Evolutionary conservation across 2,113 vertebrate genomes (phyloP).

Genomic region (Asarcornis scutulata): DNA sequence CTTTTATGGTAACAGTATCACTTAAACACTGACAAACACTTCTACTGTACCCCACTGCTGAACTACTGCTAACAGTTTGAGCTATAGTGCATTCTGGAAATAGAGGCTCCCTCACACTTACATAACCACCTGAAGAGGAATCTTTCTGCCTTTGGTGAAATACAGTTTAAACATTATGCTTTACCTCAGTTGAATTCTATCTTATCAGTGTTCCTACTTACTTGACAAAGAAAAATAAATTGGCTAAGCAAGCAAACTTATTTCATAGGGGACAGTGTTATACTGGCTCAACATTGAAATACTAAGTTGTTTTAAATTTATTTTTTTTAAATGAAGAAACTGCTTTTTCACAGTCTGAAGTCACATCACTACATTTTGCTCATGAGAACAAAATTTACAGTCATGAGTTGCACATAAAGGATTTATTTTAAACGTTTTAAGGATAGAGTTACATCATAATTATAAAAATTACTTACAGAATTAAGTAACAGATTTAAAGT

Average conservation of each 20-base stretch:
- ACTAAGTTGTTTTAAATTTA: neutral
- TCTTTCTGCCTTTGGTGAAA: neutral
- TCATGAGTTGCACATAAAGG: constrained; percentile 84
- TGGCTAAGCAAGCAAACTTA: constrained; percentile 22
- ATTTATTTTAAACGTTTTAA: constrained; percentile 90
- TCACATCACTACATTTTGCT: constrained; percentile 67
- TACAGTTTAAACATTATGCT: neutral
- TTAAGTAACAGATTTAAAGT: constrained; percentile 85
- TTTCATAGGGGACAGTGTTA: constrained; percentile 8
- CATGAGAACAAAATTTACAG: constrained; percentile 76
- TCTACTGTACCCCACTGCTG: neutral
- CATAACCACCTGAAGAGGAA: neutral
- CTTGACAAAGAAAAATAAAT: neutral
- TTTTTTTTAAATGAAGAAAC: neutral
- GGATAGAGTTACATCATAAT: constrained; percentile 89
- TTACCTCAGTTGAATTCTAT: constrained; percentile 9
- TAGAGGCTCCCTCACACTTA: neutral
- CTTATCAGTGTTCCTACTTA: constrained; percentile 6
- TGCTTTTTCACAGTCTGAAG: constrained; percentile 45
- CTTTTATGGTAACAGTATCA: neutral
- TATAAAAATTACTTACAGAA: constrained; percentile 92
- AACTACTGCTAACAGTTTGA: neutral
- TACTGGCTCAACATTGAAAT: constrained; percentile 31
- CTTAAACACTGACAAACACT: constrained; percentile 1
- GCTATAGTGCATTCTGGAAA: neutral